Conservation (phyloP, 64 coral and sea anemone genomes). For the Stylophora pistillata region DNA sequence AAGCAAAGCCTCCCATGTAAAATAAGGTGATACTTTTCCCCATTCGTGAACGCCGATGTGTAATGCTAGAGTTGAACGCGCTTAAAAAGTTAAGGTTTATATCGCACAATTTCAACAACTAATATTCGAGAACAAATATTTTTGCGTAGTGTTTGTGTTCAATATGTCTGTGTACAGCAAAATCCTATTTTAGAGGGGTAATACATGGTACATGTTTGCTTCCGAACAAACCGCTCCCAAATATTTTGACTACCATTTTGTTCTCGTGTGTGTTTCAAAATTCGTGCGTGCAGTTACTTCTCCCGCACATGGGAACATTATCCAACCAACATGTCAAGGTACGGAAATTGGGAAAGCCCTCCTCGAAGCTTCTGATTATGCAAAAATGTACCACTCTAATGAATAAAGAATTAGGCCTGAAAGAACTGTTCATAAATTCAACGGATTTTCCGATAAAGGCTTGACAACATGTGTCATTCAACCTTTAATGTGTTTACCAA, state of each 20-base stretch:
- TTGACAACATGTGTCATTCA: constrained; percentile 75
- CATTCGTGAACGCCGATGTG: neutral
- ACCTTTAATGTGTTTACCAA: constrained; percentile 73
- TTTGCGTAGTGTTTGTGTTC: constrained; percentile 65
- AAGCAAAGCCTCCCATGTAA: constrained; percentile 29
- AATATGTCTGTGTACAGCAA: constrained; percentile 46
- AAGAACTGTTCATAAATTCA: constrained; percentile 42
- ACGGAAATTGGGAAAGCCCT: neutral
- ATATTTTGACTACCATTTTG: constrained; percentile 39
- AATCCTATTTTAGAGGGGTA: constrained; percentile 72
- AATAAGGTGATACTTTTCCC: neutral
- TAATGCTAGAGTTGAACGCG: neutral
- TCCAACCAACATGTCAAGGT: neutral
- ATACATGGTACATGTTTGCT: constrained; percentile 69
- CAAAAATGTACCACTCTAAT: constrained; percentile 13
- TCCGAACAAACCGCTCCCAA: constrained; percentile 32
- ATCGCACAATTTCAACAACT: constrained; percentile 34
- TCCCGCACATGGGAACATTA: neutral
- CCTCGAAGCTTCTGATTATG: constrained; percentile 14
- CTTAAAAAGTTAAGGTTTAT: constrained; percentile 2
- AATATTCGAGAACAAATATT: constrained; percentile 87
- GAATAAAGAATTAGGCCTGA: neutral
- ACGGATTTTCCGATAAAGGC: constrained; percentile 51
- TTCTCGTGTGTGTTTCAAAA: neutral
- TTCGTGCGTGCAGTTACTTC: neutral